phyloP scores from a whole-genome alignment of 2,888 invertebrate species.

The Drepana falcataria region DNA sequence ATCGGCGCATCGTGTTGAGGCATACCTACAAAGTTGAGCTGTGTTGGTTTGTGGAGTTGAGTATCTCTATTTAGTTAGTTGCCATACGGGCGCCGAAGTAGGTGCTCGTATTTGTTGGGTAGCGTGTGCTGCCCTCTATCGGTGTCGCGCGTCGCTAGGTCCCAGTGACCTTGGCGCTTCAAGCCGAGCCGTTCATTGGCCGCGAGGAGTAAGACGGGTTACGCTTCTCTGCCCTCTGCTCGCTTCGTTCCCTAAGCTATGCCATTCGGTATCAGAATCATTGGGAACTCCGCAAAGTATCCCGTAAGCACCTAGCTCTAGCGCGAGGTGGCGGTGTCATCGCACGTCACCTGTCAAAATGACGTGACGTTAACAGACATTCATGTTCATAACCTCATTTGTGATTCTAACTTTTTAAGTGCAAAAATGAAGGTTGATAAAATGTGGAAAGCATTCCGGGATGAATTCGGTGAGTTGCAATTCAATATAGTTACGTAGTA shows the following conservation, averaged over 20 bases:
- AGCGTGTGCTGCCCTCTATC: constrained; percentile 54
- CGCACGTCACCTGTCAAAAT: constrained; percentile 68
- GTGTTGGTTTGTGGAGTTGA: constrained; percentile 44
- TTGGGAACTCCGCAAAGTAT: constrained; percentile 30
- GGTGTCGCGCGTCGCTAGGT: constrained; percentile 37
- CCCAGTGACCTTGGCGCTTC: constrained; percentile 66
- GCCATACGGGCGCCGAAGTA: constrained; percentile 66
- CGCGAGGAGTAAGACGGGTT: constrained; percentile 58
- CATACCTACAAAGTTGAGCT: constrained; percentile 18
- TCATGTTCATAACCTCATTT: constrained; percentile 54
- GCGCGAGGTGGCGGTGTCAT: constrained; percentile 49
- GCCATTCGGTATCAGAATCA: constrained; percentile 45
- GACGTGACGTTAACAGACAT: constrained; percentile 53
- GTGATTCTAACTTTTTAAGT: constrained; percentile 44
- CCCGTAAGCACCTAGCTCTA: constrained; percentile 36
- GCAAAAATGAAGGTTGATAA: constrained; percentile 46
- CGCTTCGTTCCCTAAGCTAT: constrained; percentile 53
- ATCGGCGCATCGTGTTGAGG: constrained; percentile 65
- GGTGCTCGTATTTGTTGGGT: constrained; percentile 48
- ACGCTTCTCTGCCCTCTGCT: constrained; percentile 38
- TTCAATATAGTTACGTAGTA: constrained; percentile 23
- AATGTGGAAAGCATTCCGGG: constrained; percentile 51
- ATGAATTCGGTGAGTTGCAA: constrained; percentile 54
- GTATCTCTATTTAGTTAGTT: constrained; percentile 52
- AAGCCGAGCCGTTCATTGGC: constrained; percentile 70